A percentile compares a stretch with the other conserved stretches of the same genome.
phyloP scores from a whole-genome alignment of 2,113 vertebrate genomes.

The Cyprinodon brontotheroides region DNA sequence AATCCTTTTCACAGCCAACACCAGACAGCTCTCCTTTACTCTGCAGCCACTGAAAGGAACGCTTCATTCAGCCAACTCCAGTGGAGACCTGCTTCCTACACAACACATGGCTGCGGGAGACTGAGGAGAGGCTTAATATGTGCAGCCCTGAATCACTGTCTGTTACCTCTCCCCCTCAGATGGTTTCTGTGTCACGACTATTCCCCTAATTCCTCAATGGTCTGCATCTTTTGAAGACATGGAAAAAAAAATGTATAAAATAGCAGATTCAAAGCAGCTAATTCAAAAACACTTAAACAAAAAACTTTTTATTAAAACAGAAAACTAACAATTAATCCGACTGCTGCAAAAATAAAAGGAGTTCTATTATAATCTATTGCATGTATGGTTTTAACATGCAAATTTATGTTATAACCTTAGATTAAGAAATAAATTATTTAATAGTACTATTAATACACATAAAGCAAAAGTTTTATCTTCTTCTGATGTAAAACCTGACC shows the following conservation, averaged over 20 bases:
- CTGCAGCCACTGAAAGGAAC: conserved; percentile 18
- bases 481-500: no score
- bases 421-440: no score
- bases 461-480: no score
- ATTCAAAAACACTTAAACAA: neutral
- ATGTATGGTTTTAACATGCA: no score
- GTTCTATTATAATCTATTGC: no score
- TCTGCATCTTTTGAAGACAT: neutral
- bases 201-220: neutral
- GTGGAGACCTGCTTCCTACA: conserved; percentile 36
- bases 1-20: conserved; percentile 43
- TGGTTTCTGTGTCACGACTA: neutral
- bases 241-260: neutral
- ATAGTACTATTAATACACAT: no score
- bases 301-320: neutral
- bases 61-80: conserved; percentile 20
- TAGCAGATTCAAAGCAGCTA: no score
- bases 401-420: no score
- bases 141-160: conserved; percentile 31
- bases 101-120: conserved; percentile 50
- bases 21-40: conserved; percentile 23
- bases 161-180: conserved; percentile 12
- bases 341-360: no score
- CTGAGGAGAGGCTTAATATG: conserved; percentile 11
- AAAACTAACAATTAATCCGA: neutral